These are phyloP conservation scores for Andrena hattorfiana DNA, from an alignment of 2,888 invertebrate species.

Conservation along the genomic window DNA sequence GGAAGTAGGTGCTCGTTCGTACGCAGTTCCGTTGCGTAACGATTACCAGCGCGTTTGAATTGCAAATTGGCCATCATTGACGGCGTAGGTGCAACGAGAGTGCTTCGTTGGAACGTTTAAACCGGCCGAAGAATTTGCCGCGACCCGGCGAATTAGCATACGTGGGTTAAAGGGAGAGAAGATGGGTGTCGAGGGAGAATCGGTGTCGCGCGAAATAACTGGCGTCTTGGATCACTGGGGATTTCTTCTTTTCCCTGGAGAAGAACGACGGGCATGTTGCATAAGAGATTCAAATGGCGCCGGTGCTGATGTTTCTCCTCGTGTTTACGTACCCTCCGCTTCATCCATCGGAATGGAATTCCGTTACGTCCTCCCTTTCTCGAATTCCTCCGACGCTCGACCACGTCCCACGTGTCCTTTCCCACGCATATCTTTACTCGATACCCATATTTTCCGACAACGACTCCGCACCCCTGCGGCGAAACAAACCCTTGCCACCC, in stretches of 20 bases:
- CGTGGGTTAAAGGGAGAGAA: background rate
- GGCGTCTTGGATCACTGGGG: too few relatives aligned
- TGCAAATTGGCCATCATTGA: conserved; percentile 27
- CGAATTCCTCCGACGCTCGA: background rate
- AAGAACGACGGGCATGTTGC: background rate
- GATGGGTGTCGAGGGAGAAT: background rate
- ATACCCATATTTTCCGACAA: background rate
- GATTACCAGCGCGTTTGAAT: conserved; percentile 32
- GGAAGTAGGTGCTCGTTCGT: background rate
- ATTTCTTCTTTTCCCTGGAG: background rate
- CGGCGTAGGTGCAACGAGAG: conserved; percentile 1
- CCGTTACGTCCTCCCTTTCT: background rate
- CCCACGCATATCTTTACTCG: background rate
- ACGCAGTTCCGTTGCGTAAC: conserved; percentile 34
- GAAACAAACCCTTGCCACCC: too few relatives aligned
- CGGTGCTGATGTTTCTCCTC: background rate
- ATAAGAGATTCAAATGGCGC: background rate
- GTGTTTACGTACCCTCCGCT: background rate
- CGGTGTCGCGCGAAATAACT: background rate
- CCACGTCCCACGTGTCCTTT: background rate
- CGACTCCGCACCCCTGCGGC: background rate
- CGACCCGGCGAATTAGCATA: conserved; percentile 39
- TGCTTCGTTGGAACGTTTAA: conserved; percentile 12
- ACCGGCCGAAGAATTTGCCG: conserved; percentile 6
- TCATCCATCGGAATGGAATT: background rate